These are phyloP conservation scores for Anniella stebbinsi DNA, from an alignment of 2,797 vertebrate genomes.

Conservation along the genomic window DNA sequence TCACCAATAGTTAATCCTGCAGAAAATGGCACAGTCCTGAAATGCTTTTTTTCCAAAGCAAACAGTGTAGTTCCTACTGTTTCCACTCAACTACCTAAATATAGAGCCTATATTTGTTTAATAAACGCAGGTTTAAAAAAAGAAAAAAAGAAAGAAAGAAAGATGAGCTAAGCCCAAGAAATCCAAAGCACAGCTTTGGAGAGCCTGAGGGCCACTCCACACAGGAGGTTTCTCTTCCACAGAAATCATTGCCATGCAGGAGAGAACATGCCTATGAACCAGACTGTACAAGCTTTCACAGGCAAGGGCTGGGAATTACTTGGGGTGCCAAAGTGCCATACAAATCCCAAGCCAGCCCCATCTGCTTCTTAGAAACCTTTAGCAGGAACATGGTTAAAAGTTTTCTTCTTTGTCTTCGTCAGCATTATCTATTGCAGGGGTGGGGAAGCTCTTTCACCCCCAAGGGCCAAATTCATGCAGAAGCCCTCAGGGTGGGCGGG, in stretches of 20 bases:
- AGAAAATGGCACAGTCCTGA: slow-evolving; percentile 69
- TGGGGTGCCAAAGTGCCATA: neutral
- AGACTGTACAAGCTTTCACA: neutral
- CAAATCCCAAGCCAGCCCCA: neutral
- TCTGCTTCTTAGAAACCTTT: neutral
- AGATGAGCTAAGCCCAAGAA: neutral
- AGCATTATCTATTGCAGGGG: too few species aligned
- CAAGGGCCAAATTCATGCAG: too few species aligned
- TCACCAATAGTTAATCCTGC: slow-evolving; percentile 65
- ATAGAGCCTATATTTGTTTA: neutral
- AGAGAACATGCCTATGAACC: neutral
- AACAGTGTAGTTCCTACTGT: neutral
- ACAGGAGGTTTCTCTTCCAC: neutral
- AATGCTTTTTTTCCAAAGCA: slow-evolving; percentile 61
- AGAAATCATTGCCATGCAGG: neutral
- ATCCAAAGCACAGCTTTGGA: neutral
- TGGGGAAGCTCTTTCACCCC: too few species aligned
- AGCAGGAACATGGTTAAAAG: neutral
- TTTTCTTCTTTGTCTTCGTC: too few species aligned
- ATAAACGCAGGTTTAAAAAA: neutral
- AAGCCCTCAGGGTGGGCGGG: too few species aligned
- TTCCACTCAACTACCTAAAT: too few species aligned
- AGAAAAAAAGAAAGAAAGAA: neutral
- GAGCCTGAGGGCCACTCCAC: too few species aligned
- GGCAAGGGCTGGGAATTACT: neutral